Percentiles rank a stretch among this genome's conserved stretches.
phyloP scores from a whole-genome alignment of 2,113 vertebrate species.

The Probosciger aterrimus region DNA sequence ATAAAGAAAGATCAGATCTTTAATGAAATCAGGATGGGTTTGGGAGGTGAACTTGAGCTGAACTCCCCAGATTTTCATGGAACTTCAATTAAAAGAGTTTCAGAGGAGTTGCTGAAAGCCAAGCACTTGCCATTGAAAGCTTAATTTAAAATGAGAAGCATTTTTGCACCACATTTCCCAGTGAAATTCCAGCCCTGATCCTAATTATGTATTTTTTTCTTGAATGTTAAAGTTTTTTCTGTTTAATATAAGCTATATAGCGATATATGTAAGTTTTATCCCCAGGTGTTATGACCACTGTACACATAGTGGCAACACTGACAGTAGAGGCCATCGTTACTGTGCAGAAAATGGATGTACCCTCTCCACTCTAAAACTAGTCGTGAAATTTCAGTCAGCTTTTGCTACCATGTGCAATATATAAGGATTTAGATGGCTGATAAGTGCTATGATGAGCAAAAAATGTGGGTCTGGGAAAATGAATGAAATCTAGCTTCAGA shows the following conservation, averaged over 20 bases:
- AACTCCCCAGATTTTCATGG: constrained; percentile 75
- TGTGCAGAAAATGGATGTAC: background rate
- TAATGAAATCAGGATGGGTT: constrained; percentile 80
- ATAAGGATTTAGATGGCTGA: background rate
- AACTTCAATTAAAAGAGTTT: constrained; percentile 81
- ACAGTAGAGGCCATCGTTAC: background rate
- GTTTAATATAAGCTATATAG: background rate
- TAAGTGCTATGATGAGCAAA: background rate
- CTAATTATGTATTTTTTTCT: background rate
- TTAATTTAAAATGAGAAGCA: constrained; percentile 74
- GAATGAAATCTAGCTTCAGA: background rate
- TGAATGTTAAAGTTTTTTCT: background rate
- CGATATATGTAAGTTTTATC: background rate
- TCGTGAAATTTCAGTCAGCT: background rate
- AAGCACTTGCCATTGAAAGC: constrained; percentile 60
- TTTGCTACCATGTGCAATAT: background rate
- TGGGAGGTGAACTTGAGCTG: constrained; percentile 74
- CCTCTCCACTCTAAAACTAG: background rate
- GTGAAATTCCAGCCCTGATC: constrained; percentile 28
- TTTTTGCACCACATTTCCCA: constrained; percentile 59
- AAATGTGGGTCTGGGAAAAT: background rate
- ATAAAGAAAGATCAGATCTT: constrained; percentile 76
- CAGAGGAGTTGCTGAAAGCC: constrained; percentile 70
- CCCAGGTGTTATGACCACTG: background rate
- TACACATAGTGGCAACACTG: background rate